phyloP scores from a whole-genome alignment of 2,113 vertebrate species.

The Jacana jacana region DNA sequence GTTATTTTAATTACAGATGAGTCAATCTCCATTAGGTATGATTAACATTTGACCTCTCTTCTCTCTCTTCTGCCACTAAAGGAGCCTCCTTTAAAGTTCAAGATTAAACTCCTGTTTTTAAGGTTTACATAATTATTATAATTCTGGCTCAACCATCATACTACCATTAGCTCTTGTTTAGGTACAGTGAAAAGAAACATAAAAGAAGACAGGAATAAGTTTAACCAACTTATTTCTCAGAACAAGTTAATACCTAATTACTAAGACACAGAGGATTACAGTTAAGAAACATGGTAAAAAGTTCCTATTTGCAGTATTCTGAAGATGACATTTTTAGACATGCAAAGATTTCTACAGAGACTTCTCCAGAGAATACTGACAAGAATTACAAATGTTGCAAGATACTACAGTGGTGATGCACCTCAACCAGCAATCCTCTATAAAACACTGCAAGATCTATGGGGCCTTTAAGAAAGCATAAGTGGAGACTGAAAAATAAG shows the following conservation, averaged over 20 bases:
- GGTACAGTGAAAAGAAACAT: not conserved
- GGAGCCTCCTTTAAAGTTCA: not conserved
- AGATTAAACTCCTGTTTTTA: not conserved
- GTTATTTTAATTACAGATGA: constrained; percentile 57
- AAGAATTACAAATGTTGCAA: not conserved
- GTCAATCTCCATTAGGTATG: constrained; percentile 27
- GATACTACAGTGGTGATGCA: not conserved
- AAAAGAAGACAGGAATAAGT: not conserved
- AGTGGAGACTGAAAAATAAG: not conserved
- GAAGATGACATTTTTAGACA: not conserved
- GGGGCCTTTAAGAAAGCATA: not conserved
- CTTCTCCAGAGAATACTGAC: not conserved
- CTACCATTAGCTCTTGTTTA: not conserved
- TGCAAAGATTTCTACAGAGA: not conserved
- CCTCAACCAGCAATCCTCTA: not conserved
- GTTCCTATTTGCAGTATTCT: not conserved
- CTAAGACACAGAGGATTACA: not conserved
- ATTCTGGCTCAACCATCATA: not conserved
- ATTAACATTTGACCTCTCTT: constrained; percentile 26
- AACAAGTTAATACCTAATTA: not conserved
- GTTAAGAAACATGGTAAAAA: not conserved
- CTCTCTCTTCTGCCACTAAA: not conserved
- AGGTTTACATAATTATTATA: not conserved
- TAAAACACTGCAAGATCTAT: not conserved
- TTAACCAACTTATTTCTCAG: not conserved